A percentile compares a stretch with the other conserved stretches of the same genome.
phyloP scores from a whole-genome alignment of 1,140 invertebrate genomes.

The Ericerus pela region DNA sequence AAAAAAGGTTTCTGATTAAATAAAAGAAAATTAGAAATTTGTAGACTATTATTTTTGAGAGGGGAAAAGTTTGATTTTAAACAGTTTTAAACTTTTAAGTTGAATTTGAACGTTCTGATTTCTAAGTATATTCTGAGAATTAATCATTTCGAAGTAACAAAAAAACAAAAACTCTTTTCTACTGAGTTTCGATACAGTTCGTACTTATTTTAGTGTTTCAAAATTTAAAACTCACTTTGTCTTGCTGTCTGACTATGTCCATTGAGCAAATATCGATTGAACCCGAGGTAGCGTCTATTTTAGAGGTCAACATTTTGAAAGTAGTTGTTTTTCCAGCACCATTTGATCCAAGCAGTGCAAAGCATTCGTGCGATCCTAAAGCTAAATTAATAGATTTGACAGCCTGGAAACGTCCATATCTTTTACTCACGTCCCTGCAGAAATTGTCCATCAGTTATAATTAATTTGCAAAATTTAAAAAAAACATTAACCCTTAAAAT shows the following conservation, averaged over 20 bases:
- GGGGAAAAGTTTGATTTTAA: background rate
- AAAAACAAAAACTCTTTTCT: background rate
- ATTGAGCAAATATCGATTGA: conserved; percentile 16
- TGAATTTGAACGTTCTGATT: background rate
- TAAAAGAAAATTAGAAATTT: no score
- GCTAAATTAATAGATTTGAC: conserved; percentile 17
- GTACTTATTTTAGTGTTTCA: background rate
- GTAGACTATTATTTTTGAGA: conserved; percentile 33
- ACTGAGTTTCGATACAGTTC: background rate
- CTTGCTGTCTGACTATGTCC: background rate
- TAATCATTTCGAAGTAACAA: background rate
- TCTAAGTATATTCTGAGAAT: background rate
- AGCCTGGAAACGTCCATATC: conserved; percentile 14
- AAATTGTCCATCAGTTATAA: background rate
- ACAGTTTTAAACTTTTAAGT: background rate
- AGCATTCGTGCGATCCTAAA: conserved; percentile 51
- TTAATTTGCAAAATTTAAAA: background rate
- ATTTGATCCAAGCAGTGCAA: conserved; percentile 75
- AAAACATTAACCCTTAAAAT: background rate
- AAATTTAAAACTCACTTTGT: background rate
- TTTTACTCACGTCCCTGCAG: conserved; percentile 15
- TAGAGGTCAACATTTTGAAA: conserved; percentile 76
- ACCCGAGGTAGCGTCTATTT: conserved; percentile 15
- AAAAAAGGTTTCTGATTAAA: no score
- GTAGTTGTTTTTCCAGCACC: conserved; percentile 70